Evolutionary conservation across 1,140 invertebrate genomes (phyloP).

Genomic region (Anoplolepis gracilipes): DNA sequence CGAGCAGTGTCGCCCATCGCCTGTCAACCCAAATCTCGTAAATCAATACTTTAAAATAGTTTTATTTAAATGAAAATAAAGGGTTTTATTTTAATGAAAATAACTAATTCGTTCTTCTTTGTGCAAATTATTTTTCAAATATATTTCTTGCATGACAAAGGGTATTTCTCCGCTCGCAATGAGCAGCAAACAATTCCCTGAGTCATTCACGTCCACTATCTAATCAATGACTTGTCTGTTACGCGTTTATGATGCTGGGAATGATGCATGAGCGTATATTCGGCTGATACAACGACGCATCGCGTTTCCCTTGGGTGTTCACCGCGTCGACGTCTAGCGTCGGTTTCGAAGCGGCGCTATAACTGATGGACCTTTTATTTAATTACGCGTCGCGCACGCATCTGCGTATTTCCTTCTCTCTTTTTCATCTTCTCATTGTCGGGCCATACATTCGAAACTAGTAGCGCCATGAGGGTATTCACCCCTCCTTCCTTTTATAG

Average conservation of each 20-base stretch:
- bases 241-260: slow-evolving; percentile 68
- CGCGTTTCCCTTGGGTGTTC: slow-evolving; percentile 45
- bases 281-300: slow-evolving; percentile 30
- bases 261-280: slow-evolving; percentile 66
- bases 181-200: slow-evolving; percentile 71
- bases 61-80: too few relatives aligned
- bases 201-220: slow-evolving; percentile 68
- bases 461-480: slow-evolving; percentile 59
- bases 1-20: too few relatives aligned
- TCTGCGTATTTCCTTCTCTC: slow-evolving; percentile 64
- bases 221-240: slow-evolving; percentile 73
- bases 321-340: slow-evolving; percentile 69
- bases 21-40: background rate
- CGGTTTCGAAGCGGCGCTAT: slow-evolving; percentile 70
- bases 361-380: slow-evolving; percentile 78
- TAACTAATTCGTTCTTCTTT: background rate
- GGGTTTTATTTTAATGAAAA: too few relatives aligned
- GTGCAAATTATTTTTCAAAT: slow-evolving; percentile 10
- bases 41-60: background rate
- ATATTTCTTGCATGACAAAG: slow-evolving; percentile 18
- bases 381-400: slow-evolving; percentile 71
- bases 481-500: slow-evolving; percentile 37
- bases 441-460: slow-evolving; percentile 53
- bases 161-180: slow-evolving; percentile 65
- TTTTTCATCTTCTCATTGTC: slow-evolving; percentile 15